These are phyloP conservation scores for Linnaemya tessellans DNA, from an alignment of 2,888 invertebrate genomes.

Conservation along the genomic window DNA sequence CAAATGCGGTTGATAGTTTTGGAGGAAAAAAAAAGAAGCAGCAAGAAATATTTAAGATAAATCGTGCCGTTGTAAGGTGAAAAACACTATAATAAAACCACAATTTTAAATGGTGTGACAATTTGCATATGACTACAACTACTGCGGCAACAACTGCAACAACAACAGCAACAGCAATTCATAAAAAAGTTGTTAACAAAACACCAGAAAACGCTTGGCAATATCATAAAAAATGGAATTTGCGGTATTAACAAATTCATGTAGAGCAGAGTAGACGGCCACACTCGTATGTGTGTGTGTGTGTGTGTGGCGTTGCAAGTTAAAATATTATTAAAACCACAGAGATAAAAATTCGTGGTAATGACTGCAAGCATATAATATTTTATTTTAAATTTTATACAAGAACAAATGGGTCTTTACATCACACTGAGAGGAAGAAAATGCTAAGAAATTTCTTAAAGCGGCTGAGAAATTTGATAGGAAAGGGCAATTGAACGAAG, in stretches of 20 bases:
- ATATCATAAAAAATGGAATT: slow-evolving; percentile 39
- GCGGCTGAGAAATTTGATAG: no score
- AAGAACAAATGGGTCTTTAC: not conserved
- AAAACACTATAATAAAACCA: slow-evolving; percentile 57
- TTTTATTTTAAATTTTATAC: not conserved
- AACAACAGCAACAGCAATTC: slow-evolving; percentile 9
- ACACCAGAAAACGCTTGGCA: slow-evolving; percentile 43
- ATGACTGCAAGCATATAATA: not conserved
- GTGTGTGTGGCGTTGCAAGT: slow-evolving; percentile 1
- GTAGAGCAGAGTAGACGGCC: not conserved
- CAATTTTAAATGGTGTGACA: slow-evolving; percentile 63
- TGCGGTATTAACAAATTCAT: slow-evolving; percentile 40
- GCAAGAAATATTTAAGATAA: slow-evolving; percentile 54
- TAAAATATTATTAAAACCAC: slow-evolving; percentile 28
- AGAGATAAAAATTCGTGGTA: slow-evolving; percentile 21
- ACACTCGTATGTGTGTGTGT: not conserved
- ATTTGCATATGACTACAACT: slow-evolving; percentile 59
- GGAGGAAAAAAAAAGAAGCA: not conserved
- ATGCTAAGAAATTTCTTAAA: not conserved
- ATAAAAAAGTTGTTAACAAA: slow-evolving; percentile 52
- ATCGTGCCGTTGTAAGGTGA: slow-evolving; percentile 50
- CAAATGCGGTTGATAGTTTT: slow-evolving; percentile 56
- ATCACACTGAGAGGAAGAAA: not conserved
- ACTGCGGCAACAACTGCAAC: slow-evolving; percentile 6
- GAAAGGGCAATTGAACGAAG: no score